Percentiles rank a stretch among this genome's conserved stretches.
Evolutionary conservation across 2,113 vertebrate species (phyloP).

Genomic region (Tragelaphus imberbis): DNA sequence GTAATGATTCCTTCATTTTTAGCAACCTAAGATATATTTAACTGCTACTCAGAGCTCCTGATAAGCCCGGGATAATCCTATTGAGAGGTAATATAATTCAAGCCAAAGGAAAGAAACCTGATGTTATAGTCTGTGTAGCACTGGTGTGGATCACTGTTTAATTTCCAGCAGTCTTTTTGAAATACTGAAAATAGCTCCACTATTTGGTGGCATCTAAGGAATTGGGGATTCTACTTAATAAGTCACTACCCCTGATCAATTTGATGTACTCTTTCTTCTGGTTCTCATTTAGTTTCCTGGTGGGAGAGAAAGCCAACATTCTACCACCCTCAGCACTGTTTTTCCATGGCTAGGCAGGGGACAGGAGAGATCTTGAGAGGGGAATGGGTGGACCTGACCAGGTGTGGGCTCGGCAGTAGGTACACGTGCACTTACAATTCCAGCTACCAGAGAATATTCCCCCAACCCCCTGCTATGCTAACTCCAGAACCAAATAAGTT

Average conservation of each 20-base stretch:
- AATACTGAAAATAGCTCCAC: not conserved
- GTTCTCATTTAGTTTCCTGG: not conserved
- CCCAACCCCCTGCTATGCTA: not conserved
- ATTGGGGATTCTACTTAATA: not conserved
- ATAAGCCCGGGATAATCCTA: not conserved
- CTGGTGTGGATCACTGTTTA: not conserved
- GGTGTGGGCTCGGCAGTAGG: not conserved
- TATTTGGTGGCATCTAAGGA: not conserved
- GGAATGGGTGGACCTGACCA: not conserved
- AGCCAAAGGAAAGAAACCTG: not conserved
- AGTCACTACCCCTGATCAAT: not conserved
- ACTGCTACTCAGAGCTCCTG: not conserved
- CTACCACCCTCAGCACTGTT: not conserved
- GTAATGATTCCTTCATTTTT: slow-evolving; percentile 13
- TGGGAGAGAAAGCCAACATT: not conserved
- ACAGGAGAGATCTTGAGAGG: not conserved
- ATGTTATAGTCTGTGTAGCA: not conserved
- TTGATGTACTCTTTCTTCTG: not conserved
- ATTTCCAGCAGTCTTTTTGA: not conserved
- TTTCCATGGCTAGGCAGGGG: not conserved
- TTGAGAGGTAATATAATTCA: not conserved
- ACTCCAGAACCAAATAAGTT: not conserved
- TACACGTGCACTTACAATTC: not conserved
- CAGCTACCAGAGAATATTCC: not conserved
- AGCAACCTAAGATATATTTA: not conserved